These are phyloP conservation scores for Panopea generosa DNA, from an alignment of 2,888 invertebrate genomes.

Conservation along the genomic window DNA sequence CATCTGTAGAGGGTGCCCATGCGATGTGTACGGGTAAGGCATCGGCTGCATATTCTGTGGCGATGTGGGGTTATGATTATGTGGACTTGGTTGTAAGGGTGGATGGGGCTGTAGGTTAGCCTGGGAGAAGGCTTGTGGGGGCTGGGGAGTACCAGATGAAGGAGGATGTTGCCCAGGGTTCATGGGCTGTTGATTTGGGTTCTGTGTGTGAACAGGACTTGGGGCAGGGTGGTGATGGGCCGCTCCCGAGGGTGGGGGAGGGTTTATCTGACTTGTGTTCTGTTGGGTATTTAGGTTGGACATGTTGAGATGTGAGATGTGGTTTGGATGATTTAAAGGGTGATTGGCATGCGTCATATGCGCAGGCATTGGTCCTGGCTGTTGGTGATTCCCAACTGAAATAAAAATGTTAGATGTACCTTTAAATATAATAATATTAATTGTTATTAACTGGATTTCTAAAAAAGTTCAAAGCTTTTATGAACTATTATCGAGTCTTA, in stretches of 20 bases:
- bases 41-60: conserved; percentile 59
- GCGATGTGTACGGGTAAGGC: conserved; percentile 42
- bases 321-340: conserved; percentile 31
- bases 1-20: conserved; percentile 52
- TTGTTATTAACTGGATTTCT: no score
- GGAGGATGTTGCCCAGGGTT: conserved; percentile 69
- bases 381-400: conserved; percentile 64
- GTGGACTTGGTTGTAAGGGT: conserved; percentile 74
- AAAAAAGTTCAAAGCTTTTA: no score
- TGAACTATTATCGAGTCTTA: no score
- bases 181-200: conserved; percentile 60
- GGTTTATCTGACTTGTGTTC: conserved; percentile 62
- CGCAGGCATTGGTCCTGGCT: conserved; percentile 64
- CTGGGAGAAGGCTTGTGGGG: conserved; percentile 63
- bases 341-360: conserved; percentile 59
- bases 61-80: conserved; percentile 75
- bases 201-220: conserved; percentile 68
- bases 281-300: conserved; percentile 41
- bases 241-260: conserved; percentile 42
- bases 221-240: conserved; percentile 69
- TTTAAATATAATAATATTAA: no score
- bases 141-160: conserved; percentile 73
- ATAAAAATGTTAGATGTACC: no score
- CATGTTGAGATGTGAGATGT: conserved; percentile 45
- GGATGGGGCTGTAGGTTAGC: conserved; percentile 65